Evolutionary conservation across 2,797 vertebrate genomes (phyloP).

Genomic region (Microcaecilia unicolor): DNA sequence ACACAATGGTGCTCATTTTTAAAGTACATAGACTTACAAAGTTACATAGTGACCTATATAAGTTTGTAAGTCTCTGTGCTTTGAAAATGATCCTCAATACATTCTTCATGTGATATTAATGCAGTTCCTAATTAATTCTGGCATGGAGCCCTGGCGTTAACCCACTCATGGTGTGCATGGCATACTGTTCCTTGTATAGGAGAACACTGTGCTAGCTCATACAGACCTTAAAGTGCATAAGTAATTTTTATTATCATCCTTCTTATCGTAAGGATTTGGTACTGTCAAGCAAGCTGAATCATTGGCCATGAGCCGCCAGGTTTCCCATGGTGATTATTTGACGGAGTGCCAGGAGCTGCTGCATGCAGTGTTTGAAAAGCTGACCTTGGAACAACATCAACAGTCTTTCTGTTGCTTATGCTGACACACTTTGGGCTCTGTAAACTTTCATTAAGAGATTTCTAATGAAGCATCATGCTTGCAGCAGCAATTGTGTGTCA

Average conservation of each 20-base stretch:
- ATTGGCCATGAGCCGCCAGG: constrained; percentile 22
- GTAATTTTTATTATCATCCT: not conserved
- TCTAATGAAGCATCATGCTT: constrained; percentile 38
- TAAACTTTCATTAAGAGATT: constrained; percentile 50
- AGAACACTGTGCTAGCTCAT: no score
- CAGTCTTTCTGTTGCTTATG: constrained; percentile 40
- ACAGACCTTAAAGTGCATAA: no score
- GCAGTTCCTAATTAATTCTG: no score
- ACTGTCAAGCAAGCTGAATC: constrained; percentile 42
- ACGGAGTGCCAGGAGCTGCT: constrained; percentile 28
- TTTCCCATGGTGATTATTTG: constrained; percentile 33
- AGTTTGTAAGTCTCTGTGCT: no score
- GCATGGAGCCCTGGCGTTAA: no score
- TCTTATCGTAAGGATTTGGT: constrained; percentile 15
- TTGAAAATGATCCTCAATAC: no score
- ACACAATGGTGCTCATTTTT: no score
- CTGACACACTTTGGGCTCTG: constrained; percentile 40
- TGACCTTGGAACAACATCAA: constrained; percentile 45
- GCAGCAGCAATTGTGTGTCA: constrained; percentile 42
- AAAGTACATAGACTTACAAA: no score
- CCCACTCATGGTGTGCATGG: no score
- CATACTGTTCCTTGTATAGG: no score
- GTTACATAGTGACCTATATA: no score
- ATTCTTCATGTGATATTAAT: no score
- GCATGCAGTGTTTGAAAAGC: constrained; percentile 38